These are phyloP conservation scores for Pholis gunnellus DNA, from an alignment of 2,113 vertebrate genomes.

Conservation along the genomic window DNA sequence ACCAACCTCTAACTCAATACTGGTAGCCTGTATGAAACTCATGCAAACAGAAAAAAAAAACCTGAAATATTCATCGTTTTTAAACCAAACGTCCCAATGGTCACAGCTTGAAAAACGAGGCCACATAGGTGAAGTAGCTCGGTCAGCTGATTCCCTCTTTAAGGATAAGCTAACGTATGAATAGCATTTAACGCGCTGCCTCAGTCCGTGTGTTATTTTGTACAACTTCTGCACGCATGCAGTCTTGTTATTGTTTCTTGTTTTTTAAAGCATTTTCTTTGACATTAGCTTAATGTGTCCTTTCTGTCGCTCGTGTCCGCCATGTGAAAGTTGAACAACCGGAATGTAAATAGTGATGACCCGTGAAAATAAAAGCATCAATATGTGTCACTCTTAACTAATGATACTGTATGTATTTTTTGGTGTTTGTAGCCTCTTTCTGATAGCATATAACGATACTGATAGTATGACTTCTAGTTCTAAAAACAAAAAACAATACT, in stretches of 20 bases:
- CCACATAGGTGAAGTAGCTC: neutral
- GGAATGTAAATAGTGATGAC: neutral
- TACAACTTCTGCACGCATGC: neutral
- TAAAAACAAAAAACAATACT: neutral
- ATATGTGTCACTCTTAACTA: neutral
- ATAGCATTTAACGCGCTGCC: neutral
- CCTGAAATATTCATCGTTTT: too few relatives aligned
- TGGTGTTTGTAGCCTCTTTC: neutral
- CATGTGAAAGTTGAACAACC: neutral
- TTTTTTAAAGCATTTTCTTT: neutral
- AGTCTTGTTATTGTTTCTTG: neutral
- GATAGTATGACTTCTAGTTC: neutral
- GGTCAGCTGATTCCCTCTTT: neutral
- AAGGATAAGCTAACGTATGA: neutral
- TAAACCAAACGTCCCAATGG: too few relatives aligned
- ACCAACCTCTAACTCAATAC: neutral
- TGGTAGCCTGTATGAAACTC: neutral
- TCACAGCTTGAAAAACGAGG: too few relatives aligned
- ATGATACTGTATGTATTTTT: neutral
- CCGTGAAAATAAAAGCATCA: neutral
- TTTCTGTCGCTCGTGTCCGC: neutral
- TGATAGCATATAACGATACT: neutral
- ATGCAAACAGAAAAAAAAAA: neutral
- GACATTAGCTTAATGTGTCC: neutral
- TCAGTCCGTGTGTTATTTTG: too few relatives aligned